phyloP scores from a whole-genome alignment of 2,797 vertebrate species.

The Sebastes umbrosus region DNA sequence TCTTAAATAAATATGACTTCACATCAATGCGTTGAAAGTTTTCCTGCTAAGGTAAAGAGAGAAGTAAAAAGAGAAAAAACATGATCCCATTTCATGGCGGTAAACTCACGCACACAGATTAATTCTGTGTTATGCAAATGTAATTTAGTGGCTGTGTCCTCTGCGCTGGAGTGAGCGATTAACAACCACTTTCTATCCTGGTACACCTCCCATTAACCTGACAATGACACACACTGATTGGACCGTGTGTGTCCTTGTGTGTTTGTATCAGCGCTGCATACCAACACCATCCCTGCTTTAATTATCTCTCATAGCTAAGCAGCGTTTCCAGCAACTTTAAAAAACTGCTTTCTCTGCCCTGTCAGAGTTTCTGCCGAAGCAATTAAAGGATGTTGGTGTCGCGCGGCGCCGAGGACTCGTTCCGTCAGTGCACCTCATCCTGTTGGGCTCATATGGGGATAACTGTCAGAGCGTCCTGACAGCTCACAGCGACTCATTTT shows the following conservation, averaged over 20 bases:
- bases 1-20: conserved; percentile 63
- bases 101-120: conserved; percentile 43
- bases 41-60: conserved; percentile 8
- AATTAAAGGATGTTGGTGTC: conserved; percentile 16
- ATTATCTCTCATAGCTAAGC: conserved; percentile 35
- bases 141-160: conserved; percentile 60
- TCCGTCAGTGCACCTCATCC: background rate
- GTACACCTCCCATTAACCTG: conserved; percentile 52
- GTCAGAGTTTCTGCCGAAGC: conserved; percentile 13
- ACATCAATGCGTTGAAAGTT: conserved; percentile 11
- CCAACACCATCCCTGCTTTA: conserved; percentile 25
- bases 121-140: conserved; percentile 68
- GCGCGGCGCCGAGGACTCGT: background rate
- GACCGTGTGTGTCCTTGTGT: conserved; percentile 10
- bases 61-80: background rate
- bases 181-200: conserved; percentile 32
- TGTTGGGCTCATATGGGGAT: conserved; percentile 26
- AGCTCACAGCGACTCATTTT: conserved; percentile 44
- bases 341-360: background rate
- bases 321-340: background rate
- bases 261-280: conserved; percentile 3
- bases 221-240: conserved; percentile 27
- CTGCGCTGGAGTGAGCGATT: conserved; percentile 40
- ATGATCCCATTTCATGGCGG: conserved; percentile 26
- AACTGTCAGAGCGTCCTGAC: conserved; percentile 32